Base-by-base conservation (phyloP, 2,113 vertebrate species). In the Rhineura floridana region DNA sequence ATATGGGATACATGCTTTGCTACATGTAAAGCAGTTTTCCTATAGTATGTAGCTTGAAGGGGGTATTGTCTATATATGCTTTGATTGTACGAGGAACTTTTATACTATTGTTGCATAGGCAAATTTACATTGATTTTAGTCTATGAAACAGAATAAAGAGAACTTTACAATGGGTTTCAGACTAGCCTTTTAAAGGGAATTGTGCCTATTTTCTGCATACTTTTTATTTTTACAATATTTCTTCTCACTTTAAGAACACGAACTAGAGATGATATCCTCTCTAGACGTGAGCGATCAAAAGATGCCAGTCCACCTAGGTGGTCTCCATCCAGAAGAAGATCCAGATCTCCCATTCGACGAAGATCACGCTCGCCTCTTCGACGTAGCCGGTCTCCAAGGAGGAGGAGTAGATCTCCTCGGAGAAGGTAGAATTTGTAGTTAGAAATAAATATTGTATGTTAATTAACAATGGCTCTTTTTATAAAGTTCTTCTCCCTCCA, bases 341-440 rank as follows among this genome's bases (percentile, higher is more conserved):
- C 98, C 73, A 93, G 98, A 9, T 98, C 98, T 10, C 97, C 98
- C 77, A 97, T 98, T 6, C 94, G 98, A 62, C 92, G 96, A 42
- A n/a, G 96, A 7, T 94, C 97, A n/a, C 97, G 96, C 0, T 98
- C 98, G 0, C 98, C 92, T 3, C 96, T 98, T 30, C 96, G 98
- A 75, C 98, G 98, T 0, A 98, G 98, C 94, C 72, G 97, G 52
- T 98, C 98, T 62, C 98, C 98, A 6, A 96, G 98, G 88, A 97
- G 98, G 88, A 96, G 98, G 93, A 98, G 98, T 93, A 95, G 98
- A 86, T 98, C 98, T 91, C 98, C 98, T 50, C 91, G 97, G 84
- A 98, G 97, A 94, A 98, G 98, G 98, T 99, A 94, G 8, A 80
- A 8, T 72, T 69, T n/a, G 9, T 25, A 62, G 44, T 19, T n/a